phyloP scores from a whole-genome alignment of 2,888 invertebrate species.

The Timema podura region DNA sequence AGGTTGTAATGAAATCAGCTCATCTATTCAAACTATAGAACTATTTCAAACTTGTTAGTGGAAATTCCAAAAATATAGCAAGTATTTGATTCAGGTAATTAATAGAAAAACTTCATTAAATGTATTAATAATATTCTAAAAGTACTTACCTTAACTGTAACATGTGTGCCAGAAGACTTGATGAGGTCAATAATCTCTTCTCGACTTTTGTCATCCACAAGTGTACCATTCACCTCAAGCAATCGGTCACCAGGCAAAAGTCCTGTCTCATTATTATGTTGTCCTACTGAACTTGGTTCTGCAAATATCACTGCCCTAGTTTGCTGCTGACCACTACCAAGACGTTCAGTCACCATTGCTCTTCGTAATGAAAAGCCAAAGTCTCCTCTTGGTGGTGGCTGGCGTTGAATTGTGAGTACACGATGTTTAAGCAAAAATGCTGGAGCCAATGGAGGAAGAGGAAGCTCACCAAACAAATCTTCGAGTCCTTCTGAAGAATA shows the following conservation, averaged over 20 bases:
- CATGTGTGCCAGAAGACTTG: slow-evolving; percentile 75
- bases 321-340: slow-evolving; percentile 35
- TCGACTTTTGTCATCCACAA: slow-evolving; percentile 78
- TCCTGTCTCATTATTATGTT: slow-evolving; percentile 69
- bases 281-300: slow-evolving; percentile 76
- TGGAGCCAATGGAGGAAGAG: slow-evolving; percentile 65
- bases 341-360: slow-evolving; percentile 75
- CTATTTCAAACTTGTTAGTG: too few relatives aligned
- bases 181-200: slow-evolving; percentile 94
- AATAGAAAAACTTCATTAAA: too few relatives aligned
- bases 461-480: slow-evolving; percentile 38
- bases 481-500: slow-evolving; percentile 54
- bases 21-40: too few relatives aligned
- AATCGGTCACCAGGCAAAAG: slow-evolving; percentile 87
- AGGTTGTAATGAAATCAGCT: too few relatives aligned
- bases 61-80: too few relatives aligned
- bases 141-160: slow-evolving; percentile 73
- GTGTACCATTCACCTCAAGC: slow-evolving; percentile 82
- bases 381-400: slow-evolving; percentile 80
- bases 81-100: too few relatives aligned
- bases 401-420: slow-evolving; percentile 69
- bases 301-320: slow-evolving; percentile 80
- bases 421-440: slow-evolving; percentile 69
- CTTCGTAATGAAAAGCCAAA: slow-evolving; percentile 91
- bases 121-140: too few relatives aligned